Evolutionary conservation across 2,888 invertebrate species (phyloP), one percentile per base, ranked within the genome.

Genomic region (Diaprepes abbreviatus): DNA sequence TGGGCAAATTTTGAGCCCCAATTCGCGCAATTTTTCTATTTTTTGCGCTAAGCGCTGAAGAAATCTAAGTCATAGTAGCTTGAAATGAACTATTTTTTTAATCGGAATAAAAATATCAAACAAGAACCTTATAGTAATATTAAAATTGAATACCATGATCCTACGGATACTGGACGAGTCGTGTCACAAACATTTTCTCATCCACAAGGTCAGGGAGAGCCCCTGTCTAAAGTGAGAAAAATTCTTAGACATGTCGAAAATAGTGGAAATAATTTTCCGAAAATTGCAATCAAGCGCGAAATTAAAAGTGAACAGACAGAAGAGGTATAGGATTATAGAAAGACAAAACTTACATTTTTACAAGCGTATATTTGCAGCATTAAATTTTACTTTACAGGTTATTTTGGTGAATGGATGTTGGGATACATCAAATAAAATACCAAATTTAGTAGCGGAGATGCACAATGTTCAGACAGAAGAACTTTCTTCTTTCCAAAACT

Each of bases 331-430:
- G 52, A 38, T 31, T 17, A n/a, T 58, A 17, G 17, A 1, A 40
- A 43, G 10, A 16, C 21, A 9, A 35, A 31, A 31, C 9, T 10
- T 4, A 14, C 1, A 45, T 52, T 57, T 21, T 43, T 45, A 19
- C 9, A 60, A 21, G 1, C 10, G 7, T 40, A 28, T 38, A 50
- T 24, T 40, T 38, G 9, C 9, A 50, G n/a, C 16, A 14, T 12
- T 38, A 35, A 14, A 45, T 48, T 48, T 48, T 57, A 69, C 72
- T 72, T 79, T 79, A 62, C 76, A 84, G 84, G 81, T 84, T 21
- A 77, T 83, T 67, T 77, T 84, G 40, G 77, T 85, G 74, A 84
- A 84, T 79, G 84, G 84, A 66, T 82, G 81, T 75, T 85, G 84
- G 84, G 83, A 84, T 74, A 83, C 83, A 17, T 81, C 82, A 3